Evolutionary conservation across 2,888 invertebrate species (phyloP).

Genomic region (Perdita meconis): DNA sequence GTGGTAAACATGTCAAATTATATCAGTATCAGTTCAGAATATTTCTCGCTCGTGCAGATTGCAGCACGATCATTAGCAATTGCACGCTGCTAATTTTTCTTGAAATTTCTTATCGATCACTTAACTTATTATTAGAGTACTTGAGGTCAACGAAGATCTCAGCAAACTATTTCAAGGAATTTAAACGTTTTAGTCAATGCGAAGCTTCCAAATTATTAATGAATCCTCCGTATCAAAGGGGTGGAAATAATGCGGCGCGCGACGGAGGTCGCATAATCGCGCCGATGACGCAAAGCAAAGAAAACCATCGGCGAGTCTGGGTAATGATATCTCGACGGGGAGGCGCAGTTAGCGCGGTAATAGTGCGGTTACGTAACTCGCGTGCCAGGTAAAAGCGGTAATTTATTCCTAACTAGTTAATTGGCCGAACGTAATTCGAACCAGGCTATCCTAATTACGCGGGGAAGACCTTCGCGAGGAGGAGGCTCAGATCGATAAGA

Average conservation of each 20-base stretch:
- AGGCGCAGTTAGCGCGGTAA: slow-evolving; percentile 72
- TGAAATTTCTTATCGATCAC: too few species aligned
- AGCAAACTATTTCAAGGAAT: too few species aligned
- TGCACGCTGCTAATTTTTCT: too few species aligned
- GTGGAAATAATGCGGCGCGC: slow-evolving; percentile 4
- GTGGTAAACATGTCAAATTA: too few species aligned
- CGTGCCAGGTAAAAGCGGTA: slow-evolving; percentile 70
- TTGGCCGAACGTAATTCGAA: slow-evolving; percentile 62
- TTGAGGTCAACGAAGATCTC: too few species aligned
- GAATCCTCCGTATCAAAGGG: too few species aligned
- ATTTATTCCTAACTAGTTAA: slow-evolving; percentile 77
- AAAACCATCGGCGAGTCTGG: slow-evolving; percentile 40
- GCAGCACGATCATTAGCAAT: too few species aligned
- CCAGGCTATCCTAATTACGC: slow-evolving; percentile 62
- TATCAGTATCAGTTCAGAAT: too few species aligned
- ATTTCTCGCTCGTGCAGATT: too few species aligned
- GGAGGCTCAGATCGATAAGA: slow-evolving; percentile 28
- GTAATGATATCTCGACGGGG: slow-evolving; percentile 59
- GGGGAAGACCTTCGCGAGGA: slow-evolving; percentile 49
- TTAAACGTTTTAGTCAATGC: too few species aligned
- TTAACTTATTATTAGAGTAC: too few species aligned
- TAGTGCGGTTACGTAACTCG: slow-evolving; percentile 68
- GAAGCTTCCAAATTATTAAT: too few species aligned
- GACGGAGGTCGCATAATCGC: slow-evolving; percentile 23
- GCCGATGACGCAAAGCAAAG: slow-evolving; percentile 37